Conservation (phyloP, 2,888 invertebrate genomes). For the Eristalis pertinax region DNA sequence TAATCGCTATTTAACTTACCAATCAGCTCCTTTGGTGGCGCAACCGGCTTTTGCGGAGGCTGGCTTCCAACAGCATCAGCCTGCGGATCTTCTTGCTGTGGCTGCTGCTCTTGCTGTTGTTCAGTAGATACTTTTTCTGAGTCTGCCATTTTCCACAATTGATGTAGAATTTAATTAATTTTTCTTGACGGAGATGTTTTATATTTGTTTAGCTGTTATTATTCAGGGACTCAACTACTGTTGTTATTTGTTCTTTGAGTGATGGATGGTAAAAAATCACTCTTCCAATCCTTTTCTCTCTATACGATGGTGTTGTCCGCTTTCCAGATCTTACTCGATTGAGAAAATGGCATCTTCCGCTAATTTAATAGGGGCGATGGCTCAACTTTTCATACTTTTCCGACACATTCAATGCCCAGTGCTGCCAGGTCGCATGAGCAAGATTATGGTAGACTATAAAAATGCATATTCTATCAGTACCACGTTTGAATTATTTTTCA, state of each 20-base stretch:
- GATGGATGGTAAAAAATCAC: slow-evolving; percentile 84
- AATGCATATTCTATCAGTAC: not conserved
- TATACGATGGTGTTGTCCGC: slow-evolving; percentile 85
- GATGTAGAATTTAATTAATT: slow-evolving; percentile 44
- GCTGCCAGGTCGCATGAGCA: slow-evolving; percentile 15
- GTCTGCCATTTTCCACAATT: slow-evolving; percentile 90
- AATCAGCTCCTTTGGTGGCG: slow-evolving; percentile 91
- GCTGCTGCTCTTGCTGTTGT: slow-evolving; percentile 84
- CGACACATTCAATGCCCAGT: slow-evolving; percentile 12
- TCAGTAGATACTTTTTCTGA: slow-evolving; percentile 86
- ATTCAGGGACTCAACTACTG: slow-evolving; percentile 82
- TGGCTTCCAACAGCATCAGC: slow-evolving; percentile 72
- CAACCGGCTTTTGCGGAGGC: slow-evolving; percentile 78
- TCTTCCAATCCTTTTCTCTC: slow-evolving; percentile 85
- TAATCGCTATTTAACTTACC: slow-evolving; percentile 82
- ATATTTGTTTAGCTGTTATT: slow-evolving; percentile 77
- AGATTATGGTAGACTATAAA: not conserved
- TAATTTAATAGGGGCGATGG: slow-evolving; percentile 48
- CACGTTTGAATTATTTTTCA: not conserved
- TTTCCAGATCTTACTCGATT: slow-evolving; percentile 84
- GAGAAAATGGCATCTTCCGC: slow-evolving; percentile 76
- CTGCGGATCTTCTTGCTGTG: slow-evolving; percentile 76
- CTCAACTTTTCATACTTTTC: slow-evolving; percentile 27
- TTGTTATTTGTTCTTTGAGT: slow-evolving; percentile 84
- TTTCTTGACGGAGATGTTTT: slow-evolving; percentile 57